phyloP scores from a whole-genome alignment of 2,113 vertebrate genomes.

The Ctenodactylus gundi region DNA sequence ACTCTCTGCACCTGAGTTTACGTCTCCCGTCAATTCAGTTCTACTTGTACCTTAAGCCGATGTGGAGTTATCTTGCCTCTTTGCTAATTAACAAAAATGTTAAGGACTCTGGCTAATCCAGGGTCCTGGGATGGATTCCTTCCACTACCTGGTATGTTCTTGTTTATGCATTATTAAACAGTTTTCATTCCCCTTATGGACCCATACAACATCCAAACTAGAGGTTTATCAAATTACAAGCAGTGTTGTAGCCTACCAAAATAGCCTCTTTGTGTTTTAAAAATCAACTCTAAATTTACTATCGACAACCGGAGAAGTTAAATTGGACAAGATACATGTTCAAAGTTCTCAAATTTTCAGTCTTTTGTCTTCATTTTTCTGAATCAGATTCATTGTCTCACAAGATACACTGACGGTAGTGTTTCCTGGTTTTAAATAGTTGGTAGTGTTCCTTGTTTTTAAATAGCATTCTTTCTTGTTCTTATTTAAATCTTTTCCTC shows the following conservation, averaged over 20 bases:
- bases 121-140: conserved; percentile 37
- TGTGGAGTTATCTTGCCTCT: conserved; percentile 36
- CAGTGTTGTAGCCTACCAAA: background rate
- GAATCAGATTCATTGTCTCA: conserved; percentile 15
- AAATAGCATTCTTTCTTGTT: conserved; percentile 4
- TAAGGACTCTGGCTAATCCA: conserved; percentile 36
- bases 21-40: background rate
- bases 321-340: conserved; percentile 1
- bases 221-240: conserved; percentile 33
- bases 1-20: background rate
- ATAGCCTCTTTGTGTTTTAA: background rate
- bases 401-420: background rate
- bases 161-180: conserved; percentile 66
- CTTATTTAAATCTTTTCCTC: background rate
- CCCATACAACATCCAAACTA: conserved; percentile 41
- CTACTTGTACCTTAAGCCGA: background rate
- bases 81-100: conserved; percentile 63
- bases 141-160: conserved; percentile 36
- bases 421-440: conserved; percentile 39
- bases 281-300: conserved; percentile 17
- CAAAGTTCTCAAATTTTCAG: conserved; percentile 5
- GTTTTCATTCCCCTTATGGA: conserved; percentile 64
- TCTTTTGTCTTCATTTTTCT: background rate
- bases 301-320: conserved; percentile 9
- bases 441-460: conserved; percentile 3